phyloP scores from a whole-genome alignment of 1,140 invertebrate species.

The Sarcophaga peregrina region DNA sequence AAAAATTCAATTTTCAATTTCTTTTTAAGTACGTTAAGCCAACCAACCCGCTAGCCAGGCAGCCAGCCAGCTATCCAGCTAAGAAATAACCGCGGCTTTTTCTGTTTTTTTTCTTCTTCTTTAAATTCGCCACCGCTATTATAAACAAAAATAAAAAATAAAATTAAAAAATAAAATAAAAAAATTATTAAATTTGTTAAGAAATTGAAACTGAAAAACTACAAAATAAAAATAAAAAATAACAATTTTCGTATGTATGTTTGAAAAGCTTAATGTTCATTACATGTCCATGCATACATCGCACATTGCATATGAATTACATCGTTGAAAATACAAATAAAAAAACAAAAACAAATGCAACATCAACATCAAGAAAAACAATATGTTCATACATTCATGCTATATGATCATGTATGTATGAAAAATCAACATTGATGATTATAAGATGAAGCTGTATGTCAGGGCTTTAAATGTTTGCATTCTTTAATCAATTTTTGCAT shows the following conservation, averaged over 20 bases:
- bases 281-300: not conserved
- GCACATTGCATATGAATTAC: not conserved
- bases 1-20: conserved; percentile 20
- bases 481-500: too few species aligned
- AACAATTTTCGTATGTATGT: conserved; percentile 8
- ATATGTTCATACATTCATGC: conserved; percentile 7
- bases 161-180: not conserved
- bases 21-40: conserved; percentile 20
- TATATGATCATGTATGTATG: not conserved
- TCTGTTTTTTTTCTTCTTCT: not conserved
- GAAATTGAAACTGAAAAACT: too few species aligned
- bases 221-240: not conserved
- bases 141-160: not conserved
- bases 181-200: not conserved
- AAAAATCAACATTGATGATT: conserved; percentile 23
- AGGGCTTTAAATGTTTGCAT: too few species aligned
- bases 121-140: not conserved
- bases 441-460: not conserved
- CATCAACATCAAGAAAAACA: too few species aligned
- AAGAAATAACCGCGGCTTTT: not conserved
- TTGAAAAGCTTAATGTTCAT: conserved; percentile 27
- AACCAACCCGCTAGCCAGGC: not conserved
- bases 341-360: too few species aligned
- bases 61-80: not conserved
- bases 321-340: too few species aligned